Base-by-base conservation (phyloP, 2,797 vertebrate genomes). In the Clarias pachynema region DNA sequence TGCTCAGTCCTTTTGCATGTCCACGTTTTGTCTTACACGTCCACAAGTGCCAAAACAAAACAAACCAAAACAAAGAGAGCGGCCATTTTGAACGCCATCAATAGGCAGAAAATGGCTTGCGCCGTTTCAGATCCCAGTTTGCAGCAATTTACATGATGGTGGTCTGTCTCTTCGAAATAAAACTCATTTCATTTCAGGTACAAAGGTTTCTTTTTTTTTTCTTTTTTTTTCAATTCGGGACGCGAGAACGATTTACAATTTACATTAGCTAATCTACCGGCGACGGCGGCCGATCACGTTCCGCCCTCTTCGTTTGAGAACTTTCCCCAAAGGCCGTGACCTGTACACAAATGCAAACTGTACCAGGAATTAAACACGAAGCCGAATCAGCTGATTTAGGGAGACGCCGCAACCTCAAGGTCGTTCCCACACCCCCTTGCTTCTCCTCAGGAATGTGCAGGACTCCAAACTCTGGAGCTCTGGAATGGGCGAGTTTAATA, bases 391-490 rank as follows among this genome's bases (percentile, higher is more conserved):
- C 91, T 94, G 91, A 93, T 93, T 82, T 88, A 73, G 53, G 85
- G 87, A 89, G 89, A 89, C 18, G 34, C 49, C 60, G 18, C 90
- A 91, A 84, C 89, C 66, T 65, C 16, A 69, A 90, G 86, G 93
- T 92, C 88, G 90, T 93, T 94, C 94, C 92, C 93, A 95, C 93
- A 94, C 90, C 89, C 89, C 89, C 86, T 70, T 84, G 72, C 62
- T 85, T 88, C 91, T 81, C 90, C 85, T 91, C 72, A 78, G 69
- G 81, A 87, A 89, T 92, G 92, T 91, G 88, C 89, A 89, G 90
- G 91, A 92, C 87, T 84, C 85, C 86, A 81, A 81, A 63, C 77
- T 79, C 59, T 63, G 59, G 57, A 16, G 79, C 86, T 85, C 85
- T 86, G n/a, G 15, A 80, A 80, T 66, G 60, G 79, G n/a, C 16